Percentiles rank a stretch among this genome's conserved stretches.
Evolutionary conservation across 2,113 vertebrate genomes (phyloP).

Genomic region (Leucopternis melanops): DNA sequence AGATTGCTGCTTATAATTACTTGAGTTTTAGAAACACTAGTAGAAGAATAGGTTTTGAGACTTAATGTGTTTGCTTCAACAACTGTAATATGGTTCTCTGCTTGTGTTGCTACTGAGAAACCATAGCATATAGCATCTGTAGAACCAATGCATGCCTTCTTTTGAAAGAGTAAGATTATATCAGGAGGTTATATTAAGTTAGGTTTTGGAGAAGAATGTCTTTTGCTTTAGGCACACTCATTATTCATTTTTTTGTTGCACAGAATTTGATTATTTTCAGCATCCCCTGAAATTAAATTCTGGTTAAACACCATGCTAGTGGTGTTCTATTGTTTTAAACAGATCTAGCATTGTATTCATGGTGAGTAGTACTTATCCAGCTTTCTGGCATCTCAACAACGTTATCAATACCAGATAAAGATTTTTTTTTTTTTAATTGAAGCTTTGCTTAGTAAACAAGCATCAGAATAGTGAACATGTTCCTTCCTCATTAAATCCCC

Average conservation of each 20-base stretch:
- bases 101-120: background rate
- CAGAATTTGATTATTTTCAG: constrained; percentile 6
- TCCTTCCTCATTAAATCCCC: background rate
- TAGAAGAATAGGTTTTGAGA: background rate
- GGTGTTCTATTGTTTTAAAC: background rate
- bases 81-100: background rate
- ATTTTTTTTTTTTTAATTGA: background rate
- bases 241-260: background rate
- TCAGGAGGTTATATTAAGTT: background rate
- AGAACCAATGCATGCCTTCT: background rate
- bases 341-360: background rate
- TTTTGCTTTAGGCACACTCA: background rate
- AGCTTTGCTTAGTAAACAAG: background rate
- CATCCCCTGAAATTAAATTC: background rate
- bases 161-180: background rate
- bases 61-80: background rate
- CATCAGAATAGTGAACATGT: background rate
- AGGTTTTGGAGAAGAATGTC: background rate
- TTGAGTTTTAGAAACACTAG: background rate
- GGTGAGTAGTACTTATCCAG: background rate
- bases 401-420: background rate
- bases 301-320: background rate
- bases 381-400: background rate
- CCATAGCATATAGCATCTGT: background rate
- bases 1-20: background rate